Conservation (phyloP, 2,797 vertebrate species). For the Notamacropus eugenii region DNA sequence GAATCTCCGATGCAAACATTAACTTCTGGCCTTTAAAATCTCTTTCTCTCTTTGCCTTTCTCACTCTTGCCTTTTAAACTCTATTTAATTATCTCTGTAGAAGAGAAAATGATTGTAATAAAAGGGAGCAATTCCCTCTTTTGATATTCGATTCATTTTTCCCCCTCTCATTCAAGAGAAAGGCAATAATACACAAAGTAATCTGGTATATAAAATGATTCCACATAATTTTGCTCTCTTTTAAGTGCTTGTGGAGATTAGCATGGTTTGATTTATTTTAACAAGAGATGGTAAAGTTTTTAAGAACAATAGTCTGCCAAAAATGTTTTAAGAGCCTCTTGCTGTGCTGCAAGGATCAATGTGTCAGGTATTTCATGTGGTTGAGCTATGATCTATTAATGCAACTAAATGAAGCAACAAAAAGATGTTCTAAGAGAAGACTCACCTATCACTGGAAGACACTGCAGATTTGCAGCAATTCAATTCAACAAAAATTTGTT, state of each 20-base stretch:
- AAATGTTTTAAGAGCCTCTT: constrained; percentile 82
- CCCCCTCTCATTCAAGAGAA: constrained; percentile 78
- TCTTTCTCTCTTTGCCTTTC: constrained; percentile 67
- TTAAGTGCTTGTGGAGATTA: constrained; percentile 81
- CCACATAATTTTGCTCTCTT: constrained; percentile 81
- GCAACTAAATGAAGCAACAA: constrained; percentile 67
- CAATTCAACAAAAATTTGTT: background rate
- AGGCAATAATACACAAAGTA: constrained; percentile 80
- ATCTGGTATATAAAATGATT: constrained; percentile 80
- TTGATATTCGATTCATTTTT: constrained; percentile 82
- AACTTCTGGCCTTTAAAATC: constrained; percentile 69
- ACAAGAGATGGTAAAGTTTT: constrained; percentile 78
- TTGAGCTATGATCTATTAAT: constrained; percentile 75
- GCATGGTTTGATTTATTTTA: constrained; percentile 82
- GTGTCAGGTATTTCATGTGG: constrained; percentile 75
- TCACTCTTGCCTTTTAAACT: constrained; percentile 75
- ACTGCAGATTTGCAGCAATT: background rate
- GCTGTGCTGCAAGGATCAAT: constrained; percentile 71
- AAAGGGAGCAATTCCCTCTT: constrained; percentile 80
- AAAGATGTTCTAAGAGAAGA: background rate
- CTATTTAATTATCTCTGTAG: constrained; percentile 81
- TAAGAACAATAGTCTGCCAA: constrained; percentile 80
- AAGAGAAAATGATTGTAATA: constrained; percentile 80
- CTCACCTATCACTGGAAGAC: background rate
- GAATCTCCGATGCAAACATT: constrained; percentile 65